Base-by-base conservation (phyloP, 2,113 vertebrate species). In the Synchiropus splendidus region DNA sequence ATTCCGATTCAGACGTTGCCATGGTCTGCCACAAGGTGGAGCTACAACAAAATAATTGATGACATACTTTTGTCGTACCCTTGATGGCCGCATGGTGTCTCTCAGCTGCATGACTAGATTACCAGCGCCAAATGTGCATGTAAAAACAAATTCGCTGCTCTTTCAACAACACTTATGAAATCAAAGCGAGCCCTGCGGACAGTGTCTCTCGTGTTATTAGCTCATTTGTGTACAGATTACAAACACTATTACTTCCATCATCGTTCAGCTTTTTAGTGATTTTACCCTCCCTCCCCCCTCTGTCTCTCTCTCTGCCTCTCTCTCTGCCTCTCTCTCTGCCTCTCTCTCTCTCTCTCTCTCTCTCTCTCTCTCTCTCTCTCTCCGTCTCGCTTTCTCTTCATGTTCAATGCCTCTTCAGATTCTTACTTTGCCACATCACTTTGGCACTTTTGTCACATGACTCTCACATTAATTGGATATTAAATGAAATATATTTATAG, bases 31-130 rank as follows among this genome's bases (percentile, higher is more conserved):
- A 84, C 75, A 72, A 55, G 81, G 69, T 75, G 77, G 82, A 65
- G 82, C 70, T 74, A 80, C 55, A 79, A 50, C 72, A 69, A 72
- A 51, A 72, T 18, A 64, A 81, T 72, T 42, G 31, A 10, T 37
- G 16, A 9, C 12, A 31, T 42, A n/a, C n/a, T 36, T 36, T 0
- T 42, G 4, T 4, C 31, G 48, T 54, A 16, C 40, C 32, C 42
- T 42, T 12, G 10, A 16, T 34, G 54, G 49, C 67, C 67, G 53
- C 58, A 47, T 21, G 71, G 48, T 59, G 67, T 48, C 68, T 49
- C 18, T 12, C 45, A 54, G 33, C 55, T 45, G 56, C 21, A 27
- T 27, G n/a, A n/a, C n/a, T n/a, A n/a, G n/a, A n/a, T n/a, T n/a
- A n/a, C n/a, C n/a, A n/a, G n/a, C n/a, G n/a, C n/a, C n/a, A n/a